phyloP scores from a whole-genome alignment of 2,113 vertebrate genomes.

The Hippocampus barbouri region DNA sequence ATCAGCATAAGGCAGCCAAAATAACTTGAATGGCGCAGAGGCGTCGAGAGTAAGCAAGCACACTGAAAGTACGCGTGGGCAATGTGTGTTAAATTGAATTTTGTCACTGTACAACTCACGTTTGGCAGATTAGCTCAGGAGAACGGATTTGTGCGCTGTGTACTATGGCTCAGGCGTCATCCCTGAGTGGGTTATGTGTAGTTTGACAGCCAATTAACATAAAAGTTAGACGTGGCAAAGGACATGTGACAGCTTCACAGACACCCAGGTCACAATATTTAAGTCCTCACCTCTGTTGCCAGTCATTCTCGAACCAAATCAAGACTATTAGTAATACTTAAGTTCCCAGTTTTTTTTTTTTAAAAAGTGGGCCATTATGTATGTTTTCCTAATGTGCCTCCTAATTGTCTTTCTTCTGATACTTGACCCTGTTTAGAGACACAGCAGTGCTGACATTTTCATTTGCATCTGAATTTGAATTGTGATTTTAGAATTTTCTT shows the following conservation, averaged over 20 bases:
- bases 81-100: slow-evolving; percentile 32
- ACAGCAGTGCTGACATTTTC: slow-evolving; percentile 29
- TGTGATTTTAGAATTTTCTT: slow-evolving; percentile 26
- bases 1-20: slow-evolving; percentile 35
- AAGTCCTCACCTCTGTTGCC: slow-evolving; percentile 6
- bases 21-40: slow-evolving; percentile 19
- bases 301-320: slow-evolving; percentile 7
- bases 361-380: background rate
- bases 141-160: background rate
- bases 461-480: slow-evolving; percentile 29
- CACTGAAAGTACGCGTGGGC: slow-evolving; percentile 22
- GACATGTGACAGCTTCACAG: slow-evolving; percentile 15
- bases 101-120: slow-evolving; percentile 10
- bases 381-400: slow-evolving; percentile 27
- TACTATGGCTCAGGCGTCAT: background rate
- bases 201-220: background rate
- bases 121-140: background rate
- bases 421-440: slow-evolving; percentile 22
- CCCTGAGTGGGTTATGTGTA: background rate
- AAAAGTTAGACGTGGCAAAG: background rate
- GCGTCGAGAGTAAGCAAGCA: slow-evolving; percentile 13
- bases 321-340: slow-evolving; percentile 14
- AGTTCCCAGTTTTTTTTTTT: background rate
- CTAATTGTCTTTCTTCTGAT: slow-evolving; percentile 21
- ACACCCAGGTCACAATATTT: slow-evolving; percentile 29